These are phyloP conservation scores for Myotis planiceps DNA, from an alignment of 2,797 vertebrate species.

Conservation along the genomic window DNA sequence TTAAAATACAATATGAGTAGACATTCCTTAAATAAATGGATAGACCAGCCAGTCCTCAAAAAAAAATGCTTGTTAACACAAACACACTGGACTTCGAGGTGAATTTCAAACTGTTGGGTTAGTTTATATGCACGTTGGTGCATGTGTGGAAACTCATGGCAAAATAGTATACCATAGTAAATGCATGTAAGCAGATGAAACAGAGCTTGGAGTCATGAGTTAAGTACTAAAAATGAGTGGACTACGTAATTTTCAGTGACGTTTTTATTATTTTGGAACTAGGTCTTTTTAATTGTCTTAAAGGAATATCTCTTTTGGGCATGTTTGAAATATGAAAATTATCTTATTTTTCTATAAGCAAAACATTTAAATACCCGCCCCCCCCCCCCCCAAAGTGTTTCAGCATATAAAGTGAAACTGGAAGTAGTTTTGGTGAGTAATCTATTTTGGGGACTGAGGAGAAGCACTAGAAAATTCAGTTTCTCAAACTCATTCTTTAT, in stretches of 20 bases:
- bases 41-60: background rate
- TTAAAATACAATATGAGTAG: background rate
- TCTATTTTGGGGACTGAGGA: background rate
- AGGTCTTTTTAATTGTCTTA: background rate
- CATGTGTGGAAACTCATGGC: background rate
- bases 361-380: background rate
- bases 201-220: background rate
- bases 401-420: constrained; percentile 65
- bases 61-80: background rate
- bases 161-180: background rate
- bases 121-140: background rate
- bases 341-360: background rate
- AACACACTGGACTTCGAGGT: background rate
- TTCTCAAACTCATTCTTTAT: background rate
- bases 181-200: background rate
- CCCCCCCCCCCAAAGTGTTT: background rate
- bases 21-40: background rate
- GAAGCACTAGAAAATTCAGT: background rate
- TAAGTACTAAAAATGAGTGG: background rate
- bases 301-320: background rate
- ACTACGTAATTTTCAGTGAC: background rate
- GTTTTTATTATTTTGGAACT: background rate
- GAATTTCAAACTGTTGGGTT: background rate
- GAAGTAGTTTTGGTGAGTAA: constrained; percentile 41
- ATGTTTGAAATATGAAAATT: constrained; percentile 10